phyloP scores from a whole-genome alignment of 1,140 invertebrate species.

The Habropoda laboriosa region DNA sequence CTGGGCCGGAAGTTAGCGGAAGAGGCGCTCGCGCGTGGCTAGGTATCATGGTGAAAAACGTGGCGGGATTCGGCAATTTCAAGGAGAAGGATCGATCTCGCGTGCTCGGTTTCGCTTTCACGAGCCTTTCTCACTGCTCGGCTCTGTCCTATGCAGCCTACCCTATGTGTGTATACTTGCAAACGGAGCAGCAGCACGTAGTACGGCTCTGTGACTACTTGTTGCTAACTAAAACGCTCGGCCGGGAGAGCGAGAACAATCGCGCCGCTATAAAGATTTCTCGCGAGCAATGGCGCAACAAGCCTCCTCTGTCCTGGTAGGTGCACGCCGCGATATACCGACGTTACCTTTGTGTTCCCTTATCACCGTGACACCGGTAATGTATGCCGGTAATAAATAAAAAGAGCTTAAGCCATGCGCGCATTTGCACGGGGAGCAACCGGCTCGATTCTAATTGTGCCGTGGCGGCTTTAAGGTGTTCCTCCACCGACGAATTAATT shows the following conservation, averaged over 20 bases:
- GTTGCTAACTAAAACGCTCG: constrained; percentile 60
- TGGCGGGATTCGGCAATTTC: neutral
- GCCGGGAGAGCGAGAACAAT: constrained; percentile 54
- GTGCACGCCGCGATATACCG: constrained; percentile 15
- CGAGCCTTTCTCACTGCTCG: neutral
- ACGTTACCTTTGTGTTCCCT: constrained; percentile 43
- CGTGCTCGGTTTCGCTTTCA: constrained; percentile 3
- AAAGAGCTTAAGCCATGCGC: neutral
- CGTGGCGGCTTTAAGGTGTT: neutral
- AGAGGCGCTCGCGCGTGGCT: neutral
- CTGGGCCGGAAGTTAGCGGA: neutral
- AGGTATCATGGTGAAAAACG: no score
- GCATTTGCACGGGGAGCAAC: neutral
- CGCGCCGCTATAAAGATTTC: constrained; percentile 56
- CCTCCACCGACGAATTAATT: constrained; percentile 1
- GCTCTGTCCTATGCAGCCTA: constrained; percentile 18
- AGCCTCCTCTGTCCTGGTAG: constrained; percentile 36
- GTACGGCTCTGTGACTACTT: constrained; percentile 51
- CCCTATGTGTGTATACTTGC: constrained; percentile 7
- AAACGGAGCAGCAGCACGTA: constrained; percentile 14
- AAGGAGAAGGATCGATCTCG: neutral
- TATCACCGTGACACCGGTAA: constrained; percentile 33
- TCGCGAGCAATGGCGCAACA: constrained; percentile 40
- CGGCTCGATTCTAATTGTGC: constrained; percentile 2
- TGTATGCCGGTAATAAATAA: constrained; percentile 26